phyloP scores from a whole-genome alignment of 2,797 vertebrate species.

The Eulemur mongoz region DNA sequence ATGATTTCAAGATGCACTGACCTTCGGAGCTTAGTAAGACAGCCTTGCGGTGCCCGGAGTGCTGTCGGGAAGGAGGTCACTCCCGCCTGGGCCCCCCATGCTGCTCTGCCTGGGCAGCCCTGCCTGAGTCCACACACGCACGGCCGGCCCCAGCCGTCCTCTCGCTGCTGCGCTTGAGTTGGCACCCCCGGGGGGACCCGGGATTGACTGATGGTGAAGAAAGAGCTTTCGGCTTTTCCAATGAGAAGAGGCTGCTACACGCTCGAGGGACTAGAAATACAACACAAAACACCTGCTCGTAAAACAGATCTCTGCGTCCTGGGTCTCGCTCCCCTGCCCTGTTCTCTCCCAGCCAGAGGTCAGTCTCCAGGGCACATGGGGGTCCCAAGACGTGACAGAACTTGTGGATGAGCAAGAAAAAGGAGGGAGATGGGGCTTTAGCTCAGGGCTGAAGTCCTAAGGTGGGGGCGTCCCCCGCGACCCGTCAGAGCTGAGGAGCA shows the following conservation, averaged over 20 bases:
- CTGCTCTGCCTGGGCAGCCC: background rate
- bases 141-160: background rate
- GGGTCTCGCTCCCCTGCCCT: background rate
- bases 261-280: background rate
- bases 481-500: rapidly evolving
- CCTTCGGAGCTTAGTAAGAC: background rate
- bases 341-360: background rate
- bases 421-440: background rate
- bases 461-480: background rate
- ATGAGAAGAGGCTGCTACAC: background rate
- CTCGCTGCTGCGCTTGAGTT: no score
- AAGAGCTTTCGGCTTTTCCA: background rate
- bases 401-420: no score
- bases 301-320: background rate
- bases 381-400: rapidly evolving
- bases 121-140: background rate
- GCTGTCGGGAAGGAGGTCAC: background rate
- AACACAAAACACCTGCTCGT: background rate
- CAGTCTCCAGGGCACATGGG: background rate
- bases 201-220: background rate
- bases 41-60: background rate
- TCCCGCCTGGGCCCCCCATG: background rate
- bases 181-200: background rate
- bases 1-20: background rate
- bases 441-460: no score